Conservation (phyloP, 2,113 vertebrate genomes). For the Sula dactylatra region DNA sequence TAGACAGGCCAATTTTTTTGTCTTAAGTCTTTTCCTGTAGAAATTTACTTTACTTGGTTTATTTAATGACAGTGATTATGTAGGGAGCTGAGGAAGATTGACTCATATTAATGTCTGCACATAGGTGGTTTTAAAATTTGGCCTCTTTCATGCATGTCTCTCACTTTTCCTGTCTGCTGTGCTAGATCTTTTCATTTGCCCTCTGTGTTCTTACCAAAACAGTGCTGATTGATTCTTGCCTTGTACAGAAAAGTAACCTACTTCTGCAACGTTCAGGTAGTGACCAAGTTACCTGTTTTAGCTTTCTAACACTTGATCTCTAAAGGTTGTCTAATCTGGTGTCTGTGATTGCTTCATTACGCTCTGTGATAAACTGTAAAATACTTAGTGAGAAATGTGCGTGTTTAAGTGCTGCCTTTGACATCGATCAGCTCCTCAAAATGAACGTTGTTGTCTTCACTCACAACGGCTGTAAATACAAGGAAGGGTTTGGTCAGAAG, state of each 20-base stretch:
- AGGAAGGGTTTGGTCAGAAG: conserved; percentile 92
- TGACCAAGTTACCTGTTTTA: background rate
- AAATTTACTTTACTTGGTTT: background rate
- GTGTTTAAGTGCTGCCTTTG: background rate
- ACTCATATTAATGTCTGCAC: background rate
- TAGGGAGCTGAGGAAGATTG: background rate
- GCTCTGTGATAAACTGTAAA: background rate
- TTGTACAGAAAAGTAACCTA: background rate
- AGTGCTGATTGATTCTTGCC: background rate
- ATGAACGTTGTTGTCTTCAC: background rate
- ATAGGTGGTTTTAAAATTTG: background rate
- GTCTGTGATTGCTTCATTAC: background rate
- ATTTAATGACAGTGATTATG: background rate
- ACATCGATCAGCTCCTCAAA: background rate
- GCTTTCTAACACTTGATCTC: background rate
- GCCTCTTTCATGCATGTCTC: background rate
- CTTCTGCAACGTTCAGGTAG: background rate
- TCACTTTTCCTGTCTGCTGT: background rate
- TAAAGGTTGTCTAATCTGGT: background rate
- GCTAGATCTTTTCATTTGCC: background rate
- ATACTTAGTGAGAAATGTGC: background rate
- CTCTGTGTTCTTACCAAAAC: background rate
- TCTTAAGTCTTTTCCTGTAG: background rate
- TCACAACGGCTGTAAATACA: conserved; percentile 74
- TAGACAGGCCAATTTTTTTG: background rate